These are phyloP conservation scores for Nautilus pompilius DNA, from an alignment of 1,140 invertebrate species.

Conservation along the genomic window DNA sequence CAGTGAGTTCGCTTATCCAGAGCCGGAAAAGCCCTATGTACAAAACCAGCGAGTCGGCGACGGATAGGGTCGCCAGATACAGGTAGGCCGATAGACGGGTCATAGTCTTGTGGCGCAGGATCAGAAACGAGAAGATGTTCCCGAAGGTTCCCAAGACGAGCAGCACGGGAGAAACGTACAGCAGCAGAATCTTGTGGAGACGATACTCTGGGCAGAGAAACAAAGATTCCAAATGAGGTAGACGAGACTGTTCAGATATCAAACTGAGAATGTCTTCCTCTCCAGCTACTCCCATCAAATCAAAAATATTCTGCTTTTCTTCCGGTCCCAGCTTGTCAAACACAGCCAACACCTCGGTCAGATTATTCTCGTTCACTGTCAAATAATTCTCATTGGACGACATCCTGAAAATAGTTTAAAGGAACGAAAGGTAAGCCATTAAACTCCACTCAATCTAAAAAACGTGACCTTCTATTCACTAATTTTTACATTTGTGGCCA, in stretches of 20 bases:
- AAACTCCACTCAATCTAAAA: no score
- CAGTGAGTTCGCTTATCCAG: conserved; percentile 41
- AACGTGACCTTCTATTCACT: no score
- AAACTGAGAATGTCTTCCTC: conserved; percentile 5
- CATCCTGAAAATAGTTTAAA: not conserved
- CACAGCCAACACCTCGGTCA: conserved; percentile 3
- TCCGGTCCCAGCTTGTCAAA: conserved; percentile 9
- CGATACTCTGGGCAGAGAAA: conserved; percentile 26
- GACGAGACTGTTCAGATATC: not conserved
- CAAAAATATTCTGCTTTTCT: conserved; percentile 1
- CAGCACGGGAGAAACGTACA: conserved; percentile 41
- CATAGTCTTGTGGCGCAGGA: conserved; percentile 28
- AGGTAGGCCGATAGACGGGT: conserved; percentile 35
- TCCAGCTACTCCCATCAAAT: conserved; percentile 2
- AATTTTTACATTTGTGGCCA: no score
- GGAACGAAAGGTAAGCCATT: not conserved
- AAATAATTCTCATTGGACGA: not conserved
- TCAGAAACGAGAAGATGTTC: conserved; percentile 42
- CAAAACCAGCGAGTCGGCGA: conserved; percentile 44
- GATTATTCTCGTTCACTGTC: conserved; percentile 1
- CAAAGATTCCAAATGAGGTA: conserved; percentile 8
- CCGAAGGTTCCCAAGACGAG: conserved; percentile 46
- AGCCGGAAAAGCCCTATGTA: conserved; percentile 41
- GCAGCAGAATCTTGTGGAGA: conserved; percentile 28
- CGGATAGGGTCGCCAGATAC: conserved; percentile 41